These are phyloP conservation scores for Darevskia mixta DNA, from an alignment of 2,797 vertebrate species.

Conservation along the genomic window DNA sequence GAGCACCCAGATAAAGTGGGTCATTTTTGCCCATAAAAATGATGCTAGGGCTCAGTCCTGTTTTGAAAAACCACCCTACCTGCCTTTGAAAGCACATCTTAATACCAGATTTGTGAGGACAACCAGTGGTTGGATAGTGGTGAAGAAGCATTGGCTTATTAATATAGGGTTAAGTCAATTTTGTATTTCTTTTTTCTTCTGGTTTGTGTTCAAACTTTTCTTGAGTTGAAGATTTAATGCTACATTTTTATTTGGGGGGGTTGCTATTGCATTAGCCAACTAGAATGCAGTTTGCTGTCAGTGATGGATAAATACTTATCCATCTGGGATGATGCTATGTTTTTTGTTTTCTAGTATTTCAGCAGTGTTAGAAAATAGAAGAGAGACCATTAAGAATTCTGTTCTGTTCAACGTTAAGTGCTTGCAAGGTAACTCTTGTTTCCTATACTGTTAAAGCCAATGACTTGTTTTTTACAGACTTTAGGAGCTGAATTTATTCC, in stretches of 20 bases:
- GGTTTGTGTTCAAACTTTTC: background rate
- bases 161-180: background rate
- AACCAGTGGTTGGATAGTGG: background rate
- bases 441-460: background rate
- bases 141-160: background rate
- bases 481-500: background rate
- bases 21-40: background rate
- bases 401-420: background rate
- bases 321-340: background rate
- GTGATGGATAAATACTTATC: background rate
- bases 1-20: background rate
- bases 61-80: background rate
- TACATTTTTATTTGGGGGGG: background rate
- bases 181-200: background rate
- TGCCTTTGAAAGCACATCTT: background rate
- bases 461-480: background rate
- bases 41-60: background rate
- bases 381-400: background rate
- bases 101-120: background rate
- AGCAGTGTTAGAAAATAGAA: conserved; percentile 1
- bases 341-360: background rate
- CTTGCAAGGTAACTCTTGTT: background rate
- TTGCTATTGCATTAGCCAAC: background rate
- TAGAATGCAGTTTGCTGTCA: background rate
- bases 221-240: background rate